Percentiles rank a stretch among this genome's conserved stretches.
Evolutionary conservation across 2,888 invertebrate genomes (phyloP).

Genomic region (Brassicogethes aeneus): DNA sequence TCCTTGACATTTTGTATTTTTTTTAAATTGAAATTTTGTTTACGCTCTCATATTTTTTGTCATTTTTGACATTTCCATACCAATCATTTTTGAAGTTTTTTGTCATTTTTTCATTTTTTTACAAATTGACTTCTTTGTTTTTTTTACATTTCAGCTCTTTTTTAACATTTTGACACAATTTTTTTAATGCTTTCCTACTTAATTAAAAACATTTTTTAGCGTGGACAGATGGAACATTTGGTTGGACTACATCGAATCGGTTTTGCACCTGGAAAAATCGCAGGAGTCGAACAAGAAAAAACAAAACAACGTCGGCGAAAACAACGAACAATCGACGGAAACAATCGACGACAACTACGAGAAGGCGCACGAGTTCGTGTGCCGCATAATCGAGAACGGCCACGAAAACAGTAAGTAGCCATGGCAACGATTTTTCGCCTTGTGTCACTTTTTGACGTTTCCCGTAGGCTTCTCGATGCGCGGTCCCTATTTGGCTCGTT

Average conservation of each 20-base stretch:
- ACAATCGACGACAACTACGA: conserved; percentile 36
- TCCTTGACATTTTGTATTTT: no score
- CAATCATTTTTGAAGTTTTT: no score
- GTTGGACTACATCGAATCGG: conserved; percentile 61
- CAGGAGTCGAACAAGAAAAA: not conserved
- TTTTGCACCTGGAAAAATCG: conserved; percentile 57
- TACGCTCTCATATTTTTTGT: no score
- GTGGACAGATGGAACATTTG: conserved; percentile 68
- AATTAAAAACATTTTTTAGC: conserved; percentile 39
- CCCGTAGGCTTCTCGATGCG: conserved; percentile 52
- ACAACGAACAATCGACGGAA: conserved; percentile 25
- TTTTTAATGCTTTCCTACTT: no score
- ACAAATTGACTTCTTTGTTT: no score
- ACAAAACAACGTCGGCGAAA: conserved; percentile 17
- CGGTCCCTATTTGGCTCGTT: conserved; percentile 75
- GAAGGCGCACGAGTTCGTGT: conserved; percentile 41
- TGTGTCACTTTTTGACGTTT: no score
- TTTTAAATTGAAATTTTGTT: no score
- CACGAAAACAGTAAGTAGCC: conserved; percentile 29
- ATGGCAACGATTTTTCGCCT: no score
- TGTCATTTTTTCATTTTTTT: no score
- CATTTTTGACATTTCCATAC: no score
- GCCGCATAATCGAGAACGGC: conserved; percentile 36
- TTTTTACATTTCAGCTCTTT: no score
- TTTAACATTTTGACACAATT: no score